phyloP scores from a whole-genome alignment of 1,140 invertebrate genomes.

The Dendrolimus kikuchii region DNA sequence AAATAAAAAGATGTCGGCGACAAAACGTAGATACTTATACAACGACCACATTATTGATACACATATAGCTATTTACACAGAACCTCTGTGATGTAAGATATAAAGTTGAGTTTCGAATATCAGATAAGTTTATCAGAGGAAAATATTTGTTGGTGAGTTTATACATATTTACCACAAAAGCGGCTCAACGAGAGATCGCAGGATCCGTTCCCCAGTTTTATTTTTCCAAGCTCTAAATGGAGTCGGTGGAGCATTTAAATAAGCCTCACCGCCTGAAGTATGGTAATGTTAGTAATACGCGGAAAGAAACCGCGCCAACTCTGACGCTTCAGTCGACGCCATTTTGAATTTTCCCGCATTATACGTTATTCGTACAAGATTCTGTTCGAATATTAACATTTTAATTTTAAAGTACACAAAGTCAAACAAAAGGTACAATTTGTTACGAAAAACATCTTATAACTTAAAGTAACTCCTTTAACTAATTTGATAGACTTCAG shows the following conservation, averaged over 20 bases:
- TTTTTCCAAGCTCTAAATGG: constrained; percentile 72
- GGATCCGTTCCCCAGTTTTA: constrained; percentile 67
- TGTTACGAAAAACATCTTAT: neutral
- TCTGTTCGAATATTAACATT: constrained; percentile 6
- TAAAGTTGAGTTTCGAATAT: constrained; percentile 34
- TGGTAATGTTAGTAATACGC: constrained; percentile 70
- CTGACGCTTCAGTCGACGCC: constrained; percentile 30
- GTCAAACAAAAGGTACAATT: constrained; percentile 2
- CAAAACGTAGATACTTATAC: constrained; percentile 66
- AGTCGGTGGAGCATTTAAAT: constrained; percentile 72
- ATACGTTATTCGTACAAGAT: constrained; percentile 10
- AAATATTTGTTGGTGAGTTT: constrained; percentile 42
- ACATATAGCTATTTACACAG: neutral
- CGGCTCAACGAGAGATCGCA: constrained; percentile 65
- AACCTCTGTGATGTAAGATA: constrained; percentile 6
- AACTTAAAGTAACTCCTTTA: too few relatives aligned
- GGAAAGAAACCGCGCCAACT: constrained; percentile 47
- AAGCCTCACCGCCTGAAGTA: constrained; percentile 67
- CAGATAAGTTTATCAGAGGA: constrained; percentile 9
- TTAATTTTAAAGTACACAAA: neutral
- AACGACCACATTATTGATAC: constrained; percentile 28
- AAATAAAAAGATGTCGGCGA: constrained; percentile 68
- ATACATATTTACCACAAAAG: constrained; percentile 72
- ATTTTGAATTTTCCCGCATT: constrained; percentile 48
- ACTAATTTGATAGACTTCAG: too few relatives aligned